These are phyloP conservation scores for Nesospiza acunhae DNA, from an alignment of 2,113 vertebrate species.

Conservation along the genomic window DNA sequence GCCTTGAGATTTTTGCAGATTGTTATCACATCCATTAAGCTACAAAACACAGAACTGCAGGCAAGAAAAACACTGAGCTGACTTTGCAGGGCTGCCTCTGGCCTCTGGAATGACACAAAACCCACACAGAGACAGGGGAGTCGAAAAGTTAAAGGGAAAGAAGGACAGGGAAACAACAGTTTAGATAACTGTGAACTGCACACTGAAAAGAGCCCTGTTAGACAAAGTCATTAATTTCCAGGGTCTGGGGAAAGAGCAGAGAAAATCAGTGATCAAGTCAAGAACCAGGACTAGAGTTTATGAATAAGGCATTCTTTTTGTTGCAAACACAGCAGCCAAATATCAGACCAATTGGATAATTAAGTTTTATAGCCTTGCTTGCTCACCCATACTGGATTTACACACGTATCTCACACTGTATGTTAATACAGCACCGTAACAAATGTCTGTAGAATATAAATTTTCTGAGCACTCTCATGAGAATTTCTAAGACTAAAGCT, in stretches of 20 bases:
- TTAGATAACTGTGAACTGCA: slow-evolving; percentile 13
- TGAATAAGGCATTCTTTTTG: neutral
- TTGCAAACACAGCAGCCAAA: neutral
- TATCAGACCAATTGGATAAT: neutral
- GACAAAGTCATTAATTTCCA: slow-evolving; percentile 20
- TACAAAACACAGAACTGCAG: neutral
- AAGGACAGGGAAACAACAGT: neutral
- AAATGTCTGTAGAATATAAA: neutral
- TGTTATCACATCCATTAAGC: slow-evolving; percentile 41
- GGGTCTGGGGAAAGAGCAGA: neutral
- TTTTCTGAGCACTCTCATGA: neutral
- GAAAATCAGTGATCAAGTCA: neutral
- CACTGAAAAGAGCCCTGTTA: neutral
- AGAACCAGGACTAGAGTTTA: neutral
- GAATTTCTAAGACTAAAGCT: neutral
- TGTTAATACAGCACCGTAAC: neutral
- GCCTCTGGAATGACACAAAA: neutral
- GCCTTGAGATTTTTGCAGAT: slow-evolving; percentile 35
- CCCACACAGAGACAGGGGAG: neutral
- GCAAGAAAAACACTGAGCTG: slow-evolving; percentile 30
- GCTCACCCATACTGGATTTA: neutral
- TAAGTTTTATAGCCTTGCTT: neutral
- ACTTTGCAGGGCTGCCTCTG: neutral
- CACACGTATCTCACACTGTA: neutral
- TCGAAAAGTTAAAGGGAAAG: slow-evolving; percentile 23